Percentiles rank a stretch among this genome's conserved stretches.
phyloP scores from a whole-genome alignment of 1,140 invertebrate genomes.

The Euborellia annulipes region DNA sequence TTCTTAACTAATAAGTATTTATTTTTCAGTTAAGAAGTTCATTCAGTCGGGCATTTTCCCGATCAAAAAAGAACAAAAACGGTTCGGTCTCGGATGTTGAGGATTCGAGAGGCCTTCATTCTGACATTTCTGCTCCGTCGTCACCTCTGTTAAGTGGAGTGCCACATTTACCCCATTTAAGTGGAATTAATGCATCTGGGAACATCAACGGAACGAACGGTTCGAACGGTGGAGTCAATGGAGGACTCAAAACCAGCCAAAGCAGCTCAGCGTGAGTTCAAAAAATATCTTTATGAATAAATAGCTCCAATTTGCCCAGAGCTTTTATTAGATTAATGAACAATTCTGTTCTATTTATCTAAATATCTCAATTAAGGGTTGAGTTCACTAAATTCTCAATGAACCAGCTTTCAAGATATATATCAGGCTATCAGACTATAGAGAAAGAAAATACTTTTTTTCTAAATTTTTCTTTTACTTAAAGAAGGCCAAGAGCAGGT shows the following conservation, averaged over 20 bases:
- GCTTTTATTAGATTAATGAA: too few species aligned
- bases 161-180: conserved; percentile 17
- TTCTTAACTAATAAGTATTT: too few species aligned
- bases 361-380: too few species aligned
- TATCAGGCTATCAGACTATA: too few species aligned
- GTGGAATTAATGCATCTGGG: conserved; percentile 14
- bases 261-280: conserved; percentile 34
- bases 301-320: too few species aligned
- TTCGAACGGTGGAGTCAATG: conserved; percentile 9
- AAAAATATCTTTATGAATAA: conserved; percentile 3
- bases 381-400: too few species aligned
- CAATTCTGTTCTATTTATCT: too few species aligned
- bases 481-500: too few species aligned
- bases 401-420: too few species aligned
- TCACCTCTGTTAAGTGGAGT: conserved; percentile 21
- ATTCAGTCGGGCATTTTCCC: conserved; percentile 94
- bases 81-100: conserved; percentile 49
- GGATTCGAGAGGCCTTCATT: conserved; percentile 26
- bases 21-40: conserved; percentile 68
- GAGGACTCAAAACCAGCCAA: conserved; percentile 27
- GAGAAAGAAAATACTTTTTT: too few species aligned
- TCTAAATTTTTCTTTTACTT: too few species aligned
- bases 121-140: conserved; percentile 30
- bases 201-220: conserved; percentile 9
- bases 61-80: conserved; percentile 45